A percentile compares a stretch with the other conserved stretches of the same genome.
Evolutionary conservation across 2,888 invertebrate species (phyloP).

Genomic region (Drosophila percnosoma): DNA sequence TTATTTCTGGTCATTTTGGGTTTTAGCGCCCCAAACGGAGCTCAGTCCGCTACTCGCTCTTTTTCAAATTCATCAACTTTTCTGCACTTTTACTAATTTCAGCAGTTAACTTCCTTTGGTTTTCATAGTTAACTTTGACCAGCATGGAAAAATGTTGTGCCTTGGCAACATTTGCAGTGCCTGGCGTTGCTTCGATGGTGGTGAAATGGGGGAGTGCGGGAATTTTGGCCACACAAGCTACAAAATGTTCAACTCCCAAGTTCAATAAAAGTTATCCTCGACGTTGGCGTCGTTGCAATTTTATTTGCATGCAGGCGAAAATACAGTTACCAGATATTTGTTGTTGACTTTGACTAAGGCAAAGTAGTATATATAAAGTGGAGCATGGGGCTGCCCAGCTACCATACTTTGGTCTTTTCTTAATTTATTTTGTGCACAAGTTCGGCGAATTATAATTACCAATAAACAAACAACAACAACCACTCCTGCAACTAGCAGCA

Average conservation of each 20-base stretch:
- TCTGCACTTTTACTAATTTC: slow-evolving; percentile 83
- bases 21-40: slow-evolving; percentile 6
- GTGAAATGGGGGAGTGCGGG: neutral
- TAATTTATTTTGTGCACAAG: slow-evolving; percentile 80
- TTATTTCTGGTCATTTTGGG: neutral
- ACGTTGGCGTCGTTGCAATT: slow-evolving; percentile 65
- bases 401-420: slow-evolving; percentile 72
- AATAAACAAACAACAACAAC: slow-evolving; percentile 50
- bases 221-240: slow-evolving; percentile 29
- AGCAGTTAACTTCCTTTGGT: slow-evolving; percentile 84
- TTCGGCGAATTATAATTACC: slow-evolving; percentile 77
- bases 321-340: slow-evolving; percentile 64
- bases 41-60: slow-evolving; percentile 35
- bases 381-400: slow-evolving; percentile 26
- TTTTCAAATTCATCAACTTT: slow-evolving; percentile 81
- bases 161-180: slow-evolving; percentile 64
- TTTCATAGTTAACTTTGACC: slow-evolving; percentile 83
- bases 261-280: slow-evolving; percentile 80
- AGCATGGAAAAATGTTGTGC: slow-evolving; percentile 80
- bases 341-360: slow-evolving; percentile 50
- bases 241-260: slow-evolving; percentile 68
- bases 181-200: slow-evolving; percentile 16
- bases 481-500: slow-evolving; percentile 1
- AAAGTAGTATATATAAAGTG: slow-evolving; percentile 27
- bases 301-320: slow-evolving; percentile 77